A percentile compares a stretch with the other conserved stretches of the same genome.
Evolutionary conservation across 2,797 vertebrate genomes (phyloP).

Genomic region (Eulemur rubriventer): DNA sequence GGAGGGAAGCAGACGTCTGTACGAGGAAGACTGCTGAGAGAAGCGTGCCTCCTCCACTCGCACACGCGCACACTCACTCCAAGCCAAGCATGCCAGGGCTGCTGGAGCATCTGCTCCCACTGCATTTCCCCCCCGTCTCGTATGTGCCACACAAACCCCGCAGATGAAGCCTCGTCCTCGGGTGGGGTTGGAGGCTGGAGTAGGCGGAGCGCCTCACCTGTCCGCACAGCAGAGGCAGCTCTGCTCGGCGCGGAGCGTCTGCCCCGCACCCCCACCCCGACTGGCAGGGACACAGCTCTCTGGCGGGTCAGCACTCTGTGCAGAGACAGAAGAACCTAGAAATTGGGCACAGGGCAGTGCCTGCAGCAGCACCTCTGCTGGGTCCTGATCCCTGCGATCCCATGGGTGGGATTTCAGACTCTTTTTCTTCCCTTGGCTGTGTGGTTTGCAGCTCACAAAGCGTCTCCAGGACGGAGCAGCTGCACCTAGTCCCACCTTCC

Average conservation of each 20-base stretch:
- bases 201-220: too few species aligned
- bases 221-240: background rate
- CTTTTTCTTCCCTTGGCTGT: background rate
- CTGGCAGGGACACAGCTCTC: background rate
- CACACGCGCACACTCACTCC: background rate
- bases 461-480: background rate
- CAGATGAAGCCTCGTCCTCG: background rate
- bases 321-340: background rate
- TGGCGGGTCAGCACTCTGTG: background rate
- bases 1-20: background rate
- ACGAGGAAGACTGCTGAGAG: background rate
- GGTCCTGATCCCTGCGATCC: rapidly evolving
- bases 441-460: background rate
- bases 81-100: background rate
- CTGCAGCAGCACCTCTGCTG: background rate
- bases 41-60: background rate
- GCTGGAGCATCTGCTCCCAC: background rate
- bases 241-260: background rate
- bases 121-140: background rate
- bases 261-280: too few species aligned
- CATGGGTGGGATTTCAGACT: background rate
- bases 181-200: background rate
- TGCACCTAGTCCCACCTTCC: background rate
- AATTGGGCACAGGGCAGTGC: background rate
- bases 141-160: background rate